Percentiles rank a stretch among this genome's conserved stretches.
These are phyloP conservation scores for Oxyura jamaicensis DNA, from an alignment of 2,113 vertebrate species.

Conservation along the genomic window DNA sequence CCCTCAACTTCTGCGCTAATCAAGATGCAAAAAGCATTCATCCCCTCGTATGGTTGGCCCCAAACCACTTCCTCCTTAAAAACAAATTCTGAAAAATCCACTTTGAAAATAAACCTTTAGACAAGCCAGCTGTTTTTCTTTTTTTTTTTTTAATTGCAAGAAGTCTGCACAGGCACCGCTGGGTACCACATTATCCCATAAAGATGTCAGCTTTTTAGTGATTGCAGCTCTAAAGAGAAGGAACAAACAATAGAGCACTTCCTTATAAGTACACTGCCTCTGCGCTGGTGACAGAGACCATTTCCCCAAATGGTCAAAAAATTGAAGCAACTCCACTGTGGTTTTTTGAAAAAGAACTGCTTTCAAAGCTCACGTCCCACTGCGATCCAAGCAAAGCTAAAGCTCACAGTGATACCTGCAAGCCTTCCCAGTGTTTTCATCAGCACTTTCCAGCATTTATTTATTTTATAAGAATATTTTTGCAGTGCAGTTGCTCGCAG, in stretches of 20 bases:
- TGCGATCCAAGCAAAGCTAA: neutral
- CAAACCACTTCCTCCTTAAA: slow-evolving; percentile 59
- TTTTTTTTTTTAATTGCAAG: neutral
- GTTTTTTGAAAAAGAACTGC: slow-evolving; percentile 30
- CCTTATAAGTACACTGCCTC: slow-evolving; percentile 65
- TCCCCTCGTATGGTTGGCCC: neutral
- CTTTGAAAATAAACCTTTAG: neutral
- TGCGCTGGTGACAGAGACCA: neutral
- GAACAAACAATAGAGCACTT: slow-evolving; percentile 2
- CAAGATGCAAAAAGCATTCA: neutral
- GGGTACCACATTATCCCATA: neutral
- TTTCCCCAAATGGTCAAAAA: slow-evolving; percentile 78
- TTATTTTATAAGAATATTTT: neutral
- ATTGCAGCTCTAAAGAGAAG: neutral
- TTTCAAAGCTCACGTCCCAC: neutral
- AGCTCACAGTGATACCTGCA: neutral
- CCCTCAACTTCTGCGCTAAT: neutral
- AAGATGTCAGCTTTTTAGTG: slow-evolving; percentile 38
- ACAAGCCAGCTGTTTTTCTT: neutral
- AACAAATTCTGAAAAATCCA: neutral
- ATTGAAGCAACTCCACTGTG: slow-evolving; percentile 31
- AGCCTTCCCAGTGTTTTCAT: neutral
- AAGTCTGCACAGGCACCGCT: neutral
- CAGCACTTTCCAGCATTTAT: neutral
- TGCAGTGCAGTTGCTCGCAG: neutral